phyloP scores from a whole-genome alignment of 1,140 invertebrate species.

The Drosophila carrolli region DNA sequence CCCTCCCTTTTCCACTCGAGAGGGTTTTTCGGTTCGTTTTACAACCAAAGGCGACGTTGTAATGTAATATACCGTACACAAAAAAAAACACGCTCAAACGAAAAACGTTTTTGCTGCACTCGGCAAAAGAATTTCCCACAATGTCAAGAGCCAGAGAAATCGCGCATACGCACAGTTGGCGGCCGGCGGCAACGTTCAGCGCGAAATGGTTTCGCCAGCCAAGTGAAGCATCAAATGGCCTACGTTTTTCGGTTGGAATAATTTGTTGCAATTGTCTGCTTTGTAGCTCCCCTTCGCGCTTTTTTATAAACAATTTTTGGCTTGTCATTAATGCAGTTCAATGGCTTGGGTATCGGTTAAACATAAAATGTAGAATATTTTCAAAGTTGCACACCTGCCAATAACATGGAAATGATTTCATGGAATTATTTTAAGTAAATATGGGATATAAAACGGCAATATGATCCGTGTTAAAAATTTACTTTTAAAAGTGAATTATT shows the following conservation, averaged over 20 bases:
- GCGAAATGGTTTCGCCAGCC: constrained; percentile 13
- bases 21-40: constrained; percentile 45
- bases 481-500: no score
- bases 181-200: constrained; percentile 18
- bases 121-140: constrained; percentile 74
- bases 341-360: no score
- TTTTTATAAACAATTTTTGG: neutral
- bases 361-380: no score
- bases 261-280: constrained; percentile 37
- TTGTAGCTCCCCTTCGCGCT: neutral
- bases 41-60: constrained; percentile 40
- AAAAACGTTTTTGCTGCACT: constrained; percentile 61
- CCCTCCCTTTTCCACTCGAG: constrained; percentile 6
- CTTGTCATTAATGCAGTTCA: no score
- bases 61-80: constrained; percentile 55
- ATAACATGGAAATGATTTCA: no score
- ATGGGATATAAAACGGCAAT: no score
- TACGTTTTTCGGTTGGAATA: constrained; percentile 26
- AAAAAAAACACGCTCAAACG: constrained; percentile 10
- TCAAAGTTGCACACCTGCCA: no score
- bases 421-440: no score
- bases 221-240: constrained; percentile 30
- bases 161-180: constrained; percentile 69
- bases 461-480: no score
- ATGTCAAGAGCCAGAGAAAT: constrained; percentile 66